A percentile compares a stretch with the other conserved stretches of the same genome.
Evolutionary conservation across 2,888 invertebrate genomes (phyloP).

Genomic region (Geophilus truncorum): DNA sequence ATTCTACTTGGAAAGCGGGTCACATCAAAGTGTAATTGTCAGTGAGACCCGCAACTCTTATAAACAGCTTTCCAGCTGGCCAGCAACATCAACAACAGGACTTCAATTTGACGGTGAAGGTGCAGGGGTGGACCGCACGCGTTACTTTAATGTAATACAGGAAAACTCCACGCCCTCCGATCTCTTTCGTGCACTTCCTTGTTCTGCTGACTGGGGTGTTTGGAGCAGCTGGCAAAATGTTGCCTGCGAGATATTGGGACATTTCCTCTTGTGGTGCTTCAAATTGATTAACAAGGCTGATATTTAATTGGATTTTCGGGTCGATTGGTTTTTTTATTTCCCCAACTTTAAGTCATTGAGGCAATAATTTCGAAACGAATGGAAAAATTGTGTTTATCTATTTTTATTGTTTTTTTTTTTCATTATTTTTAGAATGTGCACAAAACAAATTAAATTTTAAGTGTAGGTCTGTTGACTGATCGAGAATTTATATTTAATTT

Average conservation of each 20-base stretch:
- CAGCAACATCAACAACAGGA: constrained; percentile 17
- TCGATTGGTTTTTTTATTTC: neutral
- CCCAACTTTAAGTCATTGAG: neutral
- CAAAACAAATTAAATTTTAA: too few relatives aligned
- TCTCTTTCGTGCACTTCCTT: constrained; percentile 19
- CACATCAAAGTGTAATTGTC: constrained; percentile 21
- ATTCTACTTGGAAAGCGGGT: constrained; percentile 27
- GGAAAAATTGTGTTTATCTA: neutral
- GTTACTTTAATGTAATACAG: constrained; percentile 27
- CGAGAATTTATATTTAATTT: too few relatives aligned
- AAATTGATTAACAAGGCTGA: constrained; percentile 15
- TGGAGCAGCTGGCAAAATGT: constrained; percentile 25
- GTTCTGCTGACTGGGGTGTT: constrained; percentile 23
- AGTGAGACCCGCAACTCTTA: constrained; percentile 1
- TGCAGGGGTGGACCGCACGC: neutral
- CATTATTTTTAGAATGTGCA: too few relatives aligned
- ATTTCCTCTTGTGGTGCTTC: neutral
- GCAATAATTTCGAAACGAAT: neutral
- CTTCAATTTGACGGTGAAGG: constrained; percentile 24
- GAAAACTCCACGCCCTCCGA: constrained; percentile 10
- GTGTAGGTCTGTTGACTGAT: too few relatives aligned
- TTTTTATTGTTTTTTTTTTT: neutral
- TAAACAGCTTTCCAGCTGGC: constrained; percentile 22
- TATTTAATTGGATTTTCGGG: constrained; percentile 18
- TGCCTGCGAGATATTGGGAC: constrained; percentile 18